Conservation (phyloP, 2,888 invertebrate species). For the Cataglyphis altisquamis region DNA sequence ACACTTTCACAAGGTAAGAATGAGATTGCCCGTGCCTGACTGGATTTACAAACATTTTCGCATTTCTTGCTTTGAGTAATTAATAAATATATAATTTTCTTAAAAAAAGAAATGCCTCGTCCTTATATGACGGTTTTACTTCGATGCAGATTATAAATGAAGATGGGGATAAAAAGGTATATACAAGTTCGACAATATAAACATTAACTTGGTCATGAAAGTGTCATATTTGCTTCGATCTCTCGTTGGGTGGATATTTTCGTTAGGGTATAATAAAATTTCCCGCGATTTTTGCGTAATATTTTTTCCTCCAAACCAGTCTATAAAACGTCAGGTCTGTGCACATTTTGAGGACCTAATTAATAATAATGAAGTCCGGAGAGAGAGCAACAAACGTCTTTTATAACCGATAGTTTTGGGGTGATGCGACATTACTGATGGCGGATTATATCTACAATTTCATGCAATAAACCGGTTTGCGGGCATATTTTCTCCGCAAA, state of each 20-base stretch:
- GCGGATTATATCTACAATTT: neutral
- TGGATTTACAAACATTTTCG: slow-evolving; percentile 4
- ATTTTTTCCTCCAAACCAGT: slow-evolving; percentile 30
- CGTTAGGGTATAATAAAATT: slow-evolving; percentile 23
- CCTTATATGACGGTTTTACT: slow-evolving; percentile 33
- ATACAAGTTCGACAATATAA: slow-evolving; percentile 50
- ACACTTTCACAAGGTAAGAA: neutral
- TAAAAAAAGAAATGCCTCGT: neutral
- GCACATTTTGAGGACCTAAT: too few relatives aligned
- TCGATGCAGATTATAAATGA: slow-evolving; percentile 59
- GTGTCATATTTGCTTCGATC: slow-evolving; percentile 43
- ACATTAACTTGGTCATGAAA: slow-evolving; percentile 65
- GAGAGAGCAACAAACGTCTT: neutral
- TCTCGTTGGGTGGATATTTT: slow-evolving; percentile 40
- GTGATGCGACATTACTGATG: neutral
- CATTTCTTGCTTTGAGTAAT: neutral
- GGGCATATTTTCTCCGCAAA: neutral
- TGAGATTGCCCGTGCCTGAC: neutral
- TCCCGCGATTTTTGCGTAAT: slow-evolving; percentile 4
- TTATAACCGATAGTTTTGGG: neutral
- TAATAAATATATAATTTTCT: slow-evolving; percentile 48
- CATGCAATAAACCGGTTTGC: neutral
- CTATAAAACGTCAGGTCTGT: slow-evolving; percentile 49
- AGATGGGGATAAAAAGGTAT: slow-evolving; percentile 26
- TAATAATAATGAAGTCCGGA: neutral